Base-by-base conservation (phyloP, 2,888 invertebrate species). In the Drosophila mercatorum region DNA sequence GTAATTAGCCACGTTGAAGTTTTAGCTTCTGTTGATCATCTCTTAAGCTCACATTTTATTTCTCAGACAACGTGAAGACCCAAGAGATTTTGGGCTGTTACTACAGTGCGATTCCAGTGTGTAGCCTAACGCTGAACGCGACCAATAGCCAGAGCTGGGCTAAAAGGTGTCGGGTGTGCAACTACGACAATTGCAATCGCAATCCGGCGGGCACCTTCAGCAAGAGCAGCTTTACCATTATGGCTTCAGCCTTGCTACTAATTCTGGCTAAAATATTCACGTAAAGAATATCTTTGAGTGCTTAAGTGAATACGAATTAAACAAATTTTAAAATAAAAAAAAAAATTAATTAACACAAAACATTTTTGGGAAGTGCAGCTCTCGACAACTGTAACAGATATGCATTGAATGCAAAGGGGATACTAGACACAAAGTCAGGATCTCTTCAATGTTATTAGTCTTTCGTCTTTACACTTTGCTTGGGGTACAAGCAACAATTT, bases 201-300 rank as follows among this genome's bases (percentile, higher is more conserved):
- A 76, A 68, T 64, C 79, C 83, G 1, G 83, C 83, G 4, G 81
- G 70, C 8, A 72, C 79, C 10, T 77, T 72, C 2, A 83, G 83
- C 59, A 68, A 66, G 36, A 81, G 81, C 41, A 52, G 31, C 52
- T 78, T 58, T 31, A 74, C 78, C 4, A 78, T 82, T 10, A 22
- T 76, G 12, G 70, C 46, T 0, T 70, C 83, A 8, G 60, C 17
- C 0, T 10, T 81, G 5, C 61, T 53, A 1, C 22, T 82, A 17
- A 7, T 75, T 1, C n/a, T 81, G 52, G 75, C 65, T 44, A 81
- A 80, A 36, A 14, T 60, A 17, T 14, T 36, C n/a, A 2, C 3
- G 10, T 53, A 62, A 17, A 8, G n/a, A 26, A 10, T 36, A 49
- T 22, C 22, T 22, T 22, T 1, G 22, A 22, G 2, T 34, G 8